These are phyloP conservation scores for Sturmia bella DNA, from an alignment of 2,888 invertebrate species.

Conservation along the genomic window DNA sequence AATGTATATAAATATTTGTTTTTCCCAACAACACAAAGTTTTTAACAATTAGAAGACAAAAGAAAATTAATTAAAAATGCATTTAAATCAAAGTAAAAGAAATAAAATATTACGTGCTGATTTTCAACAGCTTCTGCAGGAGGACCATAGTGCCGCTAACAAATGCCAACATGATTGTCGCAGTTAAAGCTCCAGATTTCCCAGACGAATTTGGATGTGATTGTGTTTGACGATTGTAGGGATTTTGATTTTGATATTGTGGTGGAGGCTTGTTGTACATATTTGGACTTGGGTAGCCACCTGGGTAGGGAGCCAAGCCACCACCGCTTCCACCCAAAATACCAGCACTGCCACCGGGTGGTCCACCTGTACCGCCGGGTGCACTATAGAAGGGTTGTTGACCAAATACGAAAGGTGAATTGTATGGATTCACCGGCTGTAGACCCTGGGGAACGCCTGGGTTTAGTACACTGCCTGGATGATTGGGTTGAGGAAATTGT, in stretches of 20 bases:
- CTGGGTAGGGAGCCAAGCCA: slow-evolving; percentile 77
- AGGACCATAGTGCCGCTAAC: slow-evolving; percentile 28
- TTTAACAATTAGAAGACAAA: slow-evolving; percentile 36
- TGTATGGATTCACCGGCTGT: slow-evolving; percentile 81
- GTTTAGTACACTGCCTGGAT: slow-evolving; percentile 81
- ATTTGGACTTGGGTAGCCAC: slow-evolving; percentile 78
- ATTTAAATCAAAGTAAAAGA: slow-evolving; percentile 22
- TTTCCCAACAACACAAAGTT: slow-evolving; percentile 12
- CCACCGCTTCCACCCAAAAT: slow-evolving; percentile 74
- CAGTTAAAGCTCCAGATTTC: slow-evolving; percentile 38
- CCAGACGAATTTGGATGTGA: slow-evolving; percentile 73
- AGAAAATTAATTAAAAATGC: slow-evolving; percentile 36
- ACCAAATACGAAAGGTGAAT: slow-evolving; percentile 81
- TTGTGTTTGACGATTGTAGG: slow-evolving; percentile 81
- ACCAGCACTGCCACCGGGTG: slow-evolving; percentile 79
- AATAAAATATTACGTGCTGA: slow-evolving; percentile 72
- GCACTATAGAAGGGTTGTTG: slow-evolving; percentile 79
- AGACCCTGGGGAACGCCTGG: slow-evolving; percentile 79
- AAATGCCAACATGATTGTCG: slow-evolving; percentile 30
- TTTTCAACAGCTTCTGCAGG: slow-evolving; percentile 33
- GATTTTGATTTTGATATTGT: slow-evolving; percentile 80
- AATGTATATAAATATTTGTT: background rate
- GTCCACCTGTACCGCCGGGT: slow-evolving; percentile 80
- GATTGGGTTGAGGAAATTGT: slow-evolving; percentile 82
- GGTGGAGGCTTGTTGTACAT: slow-evolving; percentile 81